Evolutionary conservation across 2,888 invertebrate species (phyloP).

Genomic region (Drosophila subsilvestris): DNA sequence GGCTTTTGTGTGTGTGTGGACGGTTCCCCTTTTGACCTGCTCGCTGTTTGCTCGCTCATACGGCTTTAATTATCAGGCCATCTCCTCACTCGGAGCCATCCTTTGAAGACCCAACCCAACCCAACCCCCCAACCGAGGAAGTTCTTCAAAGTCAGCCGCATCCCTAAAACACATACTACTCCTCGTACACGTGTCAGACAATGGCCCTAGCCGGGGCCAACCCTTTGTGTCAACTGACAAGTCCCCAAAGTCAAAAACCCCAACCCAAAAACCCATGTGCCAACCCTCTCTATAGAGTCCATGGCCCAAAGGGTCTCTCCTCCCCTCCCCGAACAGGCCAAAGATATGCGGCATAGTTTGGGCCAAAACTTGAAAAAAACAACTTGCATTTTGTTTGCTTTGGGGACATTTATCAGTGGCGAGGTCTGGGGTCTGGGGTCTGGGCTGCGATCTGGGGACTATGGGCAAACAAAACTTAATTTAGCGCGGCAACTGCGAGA

Average conservation of each 20-base stretch:
- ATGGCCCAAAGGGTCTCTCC: conserved; percentile 39
- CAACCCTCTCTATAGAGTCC: conserved; percentile 1
- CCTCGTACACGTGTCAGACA: conserved; percentile 28
- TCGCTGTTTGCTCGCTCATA: too few relatives aligned
- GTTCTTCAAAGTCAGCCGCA: conserved; percentile 9
- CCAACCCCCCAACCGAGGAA: conserved; percentile 11
- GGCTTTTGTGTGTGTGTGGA: conserved; percentile 3
- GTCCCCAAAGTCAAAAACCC: conserved; percentile 60
- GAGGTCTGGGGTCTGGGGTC: conserved; percentile 6
- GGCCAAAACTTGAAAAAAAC: conserved; percentile 72
- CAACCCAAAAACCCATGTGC: not conserved
- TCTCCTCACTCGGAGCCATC: not conserved
- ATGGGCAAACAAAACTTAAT: conserved; percentile 73
- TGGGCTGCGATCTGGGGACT: conserved; percentile 34
- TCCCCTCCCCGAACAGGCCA: conserved; percentile 43
- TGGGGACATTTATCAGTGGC: conserved; percentile 76
- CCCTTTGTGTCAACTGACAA: conserved; percentile 55
- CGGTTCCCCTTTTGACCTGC: not conserved
- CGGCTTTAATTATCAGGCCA: not conserved
- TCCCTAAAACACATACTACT: not conserved
- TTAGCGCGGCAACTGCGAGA: conserved; percentile 67
- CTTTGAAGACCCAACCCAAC: conserved; percentile 19
- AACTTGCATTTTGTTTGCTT: conserved; percentile 79
- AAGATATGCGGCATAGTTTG: conserved; percentile 73
- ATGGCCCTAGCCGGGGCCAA: conserved; percentile 32